These are phyloP conservation scores for Aptenodytes forsteri DNA, from an alignment of 2,113 vertebrate species.

Conservation along the genomic window DNA sequence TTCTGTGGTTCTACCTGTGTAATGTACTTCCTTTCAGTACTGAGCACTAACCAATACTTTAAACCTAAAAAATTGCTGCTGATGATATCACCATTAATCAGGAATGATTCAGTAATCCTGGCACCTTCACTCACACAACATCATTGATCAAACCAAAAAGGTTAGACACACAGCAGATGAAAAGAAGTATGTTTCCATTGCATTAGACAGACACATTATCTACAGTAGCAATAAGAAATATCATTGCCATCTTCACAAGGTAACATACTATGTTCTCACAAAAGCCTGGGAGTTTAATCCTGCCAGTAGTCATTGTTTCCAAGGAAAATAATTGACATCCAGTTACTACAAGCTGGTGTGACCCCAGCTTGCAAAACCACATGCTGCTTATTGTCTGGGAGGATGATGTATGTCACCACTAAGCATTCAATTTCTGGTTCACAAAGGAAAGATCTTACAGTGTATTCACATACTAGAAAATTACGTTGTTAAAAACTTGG, in stretches of 20 bases:
- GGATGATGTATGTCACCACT: not conserved
- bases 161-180: not conserved
- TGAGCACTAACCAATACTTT: not conserved
- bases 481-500: not conserved
- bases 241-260: not conserved
- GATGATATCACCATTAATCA: not conserved
- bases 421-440: constrained; percentile 9
- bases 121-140: not conserved
- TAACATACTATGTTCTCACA: not conserved
- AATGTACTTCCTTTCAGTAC: not conserved
- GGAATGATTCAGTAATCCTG: not conserved
- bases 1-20: not conserved
- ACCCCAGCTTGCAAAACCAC: constrained; percentile 2
- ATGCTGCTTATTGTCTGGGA: constrained; percentile 9
- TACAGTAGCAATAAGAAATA: not conserved
- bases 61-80: not conserved
- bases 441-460: not conserved
- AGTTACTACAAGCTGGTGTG: constrained; percentile 1
- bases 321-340: constrained; percentile 29
- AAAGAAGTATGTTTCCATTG: not conserved
- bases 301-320: not conserved
- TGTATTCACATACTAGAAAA: constrained; percentile 1
- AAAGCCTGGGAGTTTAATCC: not conserved
- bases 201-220: not conserved
- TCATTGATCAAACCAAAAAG: not conserved